Evolutionary conservation across 2,113 vertebrate genomes (phyloP).

Genomic region (Prochilodus magdalenae): DNA sequence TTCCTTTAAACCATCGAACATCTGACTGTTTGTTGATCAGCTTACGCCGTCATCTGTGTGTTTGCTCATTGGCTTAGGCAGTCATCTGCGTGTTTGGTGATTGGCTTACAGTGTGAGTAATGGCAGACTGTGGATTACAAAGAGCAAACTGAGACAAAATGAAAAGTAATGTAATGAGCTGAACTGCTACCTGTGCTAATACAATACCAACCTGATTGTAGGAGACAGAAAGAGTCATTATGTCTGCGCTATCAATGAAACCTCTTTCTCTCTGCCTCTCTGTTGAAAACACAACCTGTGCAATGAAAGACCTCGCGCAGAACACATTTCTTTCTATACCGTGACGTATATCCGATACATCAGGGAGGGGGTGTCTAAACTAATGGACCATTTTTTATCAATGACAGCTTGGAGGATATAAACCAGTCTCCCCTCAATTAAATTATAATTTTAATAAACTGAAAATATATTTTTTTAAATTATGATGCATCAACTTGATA

Average conservation of each 20-base stretch:
- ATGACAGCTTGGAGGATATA: too few relatives aligned
- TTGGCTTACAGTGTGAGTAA: slow-evolving; percentile 42
- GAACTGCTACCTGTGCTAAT: slow-evolving; percentile 3
- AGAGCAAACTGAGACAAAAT: slow-evolving; percentile 41
- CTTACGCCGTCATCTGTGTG: slow-evolving; percentile 44
- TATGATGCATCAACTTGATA: too few relatives aligned
- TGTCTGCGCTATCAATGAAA: background rate
- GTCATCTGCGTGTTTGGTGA: slow-evolving; percentile 49
- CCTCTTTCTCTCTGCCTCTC: background rate
- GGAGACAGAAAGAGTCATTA: background rate
- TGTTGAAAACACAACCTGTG: too few relatives aligned
- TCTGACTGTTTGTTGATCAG: slow-evolving; percentile 44
- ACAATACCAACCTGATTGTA: background rate
- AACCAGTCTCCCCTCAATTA: too few relatives aligned
- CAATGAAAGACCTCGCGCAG: too few relatives aligned
- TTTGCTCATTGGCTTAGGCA: slow-evolving; percentile 48
- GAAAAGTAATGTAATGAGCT: slow-evolving; percentile 32
- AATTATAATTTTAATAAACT: too few relatives aligned
- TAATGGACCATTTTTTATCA: too few relatives aligned
- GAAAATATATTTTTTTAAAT: too few relatives aligned
- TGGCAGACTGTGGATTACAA: slow-evolving; percentile 41
- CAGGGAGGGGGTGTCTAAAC: too few relatives aligned
- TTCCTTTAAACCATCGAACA: slow-evolving; percentile 40
- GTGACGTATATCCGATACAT: too few relatives aligned
- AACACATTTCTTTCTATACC: too few relatives aligned